Evolutionary conservation across 2,888 invertebrate species (phyloP).

Genomic region (Nematopogon swammerdamellus): DNA sequence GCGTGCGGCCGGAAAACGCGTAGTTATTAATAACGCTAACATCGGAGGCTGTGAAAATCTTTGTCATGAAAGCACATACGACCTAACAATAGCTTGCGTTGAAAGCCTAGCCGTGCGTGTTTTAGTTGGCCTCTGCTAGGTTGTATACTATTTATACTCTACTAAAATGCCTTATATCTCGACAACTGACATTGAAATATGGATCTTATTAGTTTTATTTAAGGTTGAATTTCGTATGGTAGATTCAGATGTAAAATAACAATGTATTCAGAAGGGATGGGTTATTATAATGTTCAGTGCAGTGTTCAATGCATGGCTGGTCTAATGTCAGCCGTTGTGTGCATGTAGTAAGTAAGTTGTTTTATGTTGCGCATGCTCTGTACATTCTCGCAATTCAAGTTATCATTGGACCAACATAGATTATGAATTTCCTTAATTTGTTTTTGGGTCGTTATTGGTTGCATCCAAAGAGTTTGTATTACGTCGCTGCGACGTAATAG

Average conservation of each 20-base stretch:
- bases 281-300: constrained; percentile 15
- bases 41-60: constrained; percentile 39
- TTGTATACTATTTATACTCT: neutral
- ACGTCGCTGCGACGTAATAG: no score
- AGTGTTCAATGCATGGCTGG: constrained; percentile 48
- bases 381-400: no score
- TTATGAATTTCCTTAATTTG: no score
- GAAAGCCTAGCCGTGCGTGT: neutral
- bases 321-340: constrained; percentile 55
- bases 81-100: neutral
- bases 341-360: constrained; percentile 19
- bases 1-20: constrained; percentile 32
- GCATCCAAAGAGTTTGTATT: no score
- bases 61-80: constrained; percentile 26
- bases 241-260: no score
- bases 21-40: constrained; percentile 44
- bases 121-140: neutral
- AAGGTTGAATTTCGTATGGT: no score
- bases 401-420: no score
- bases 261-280: no score
- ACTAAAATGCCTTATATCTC: neutral
- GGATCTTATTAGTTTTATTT: neutral
- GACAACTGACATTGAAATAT: neutral
- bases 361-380: no score
- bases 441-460: no score